phyloP scores from a whole-genome alignment of 37 sponge, comb jelly and placozoan species.

The Ephydatia muelleri region DNA sequence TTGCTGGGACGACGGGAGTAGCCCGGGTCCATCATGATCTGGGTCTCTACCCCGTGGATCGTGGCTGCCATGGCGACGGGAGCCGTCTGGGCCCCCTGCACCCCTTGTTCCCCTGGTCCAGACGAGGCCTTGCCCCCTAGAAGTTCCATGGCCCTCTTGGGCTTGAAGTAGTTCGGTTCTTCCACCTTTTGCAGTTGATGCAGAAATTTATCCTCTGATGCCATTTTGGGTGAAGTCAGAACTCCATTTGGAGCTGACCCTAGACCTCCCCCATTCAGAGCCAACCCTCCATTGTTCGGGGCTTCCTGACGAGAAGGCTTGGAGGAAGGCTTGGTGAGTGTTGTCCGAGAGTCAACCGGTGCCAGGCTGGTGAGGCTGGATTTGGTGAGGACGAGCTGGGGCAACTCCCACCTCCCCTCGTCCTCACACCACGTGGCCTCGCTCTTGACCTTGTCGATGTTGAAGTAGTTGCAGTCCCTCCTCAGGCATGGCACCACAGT shows the following conservation, averaged over 20 bases:
- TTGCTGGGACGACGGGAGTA: slow-evolving; percentile 29
- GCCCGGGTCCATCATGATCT: slow-evolving; percentile 15
- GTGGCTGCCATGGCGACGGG: slow-evolving; percentile 21
- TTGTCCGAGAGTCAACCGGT: not conserved
- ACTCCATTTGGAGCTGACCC: not conserved
- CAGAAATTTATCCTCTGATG: slow-evolving; percentile 32
- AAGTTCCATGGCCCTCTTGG: slow-evolving; percentile 74
- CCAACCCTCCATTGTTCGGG: not conserved
- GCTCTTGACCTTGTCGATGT: slow-evolving; percentile 79
- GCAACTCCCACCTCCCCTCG: slow-evolving; percentile 69
- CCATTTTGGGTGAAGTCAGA: not conserved
- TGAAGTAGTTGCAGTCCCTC: slow-evolving; percentile 97
- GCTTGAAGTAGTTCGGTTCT: slow-evolving; percentile 79
- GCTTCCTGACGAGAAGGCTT: not conserved
- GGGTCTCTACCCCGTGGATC: slow-evolving; percentile 34
- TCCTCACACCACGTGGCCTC: slow-evolving; percentile 81
- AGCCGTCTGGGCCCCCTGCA: not conserved
- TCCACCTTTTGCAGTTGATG: slow-evolving; percentile 14
- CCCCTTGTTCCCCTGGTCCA: not conserved
- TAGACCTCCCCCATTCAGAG: not conserved
- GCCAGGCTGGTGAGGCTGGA: slow-evolving; percentile 28
- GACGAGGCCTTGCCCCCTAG: slow-evolving; percentile 10
- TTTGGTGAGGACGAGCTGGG: slow-evolving; percentile 40
- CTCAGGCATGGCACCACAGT: slow-evolving; percentile 75
- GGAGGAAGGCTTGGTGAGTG: not conserved